Conservation (phyloP, 2,113 vertebrate species). For the Tychaedon coryphoeus region DNA sequence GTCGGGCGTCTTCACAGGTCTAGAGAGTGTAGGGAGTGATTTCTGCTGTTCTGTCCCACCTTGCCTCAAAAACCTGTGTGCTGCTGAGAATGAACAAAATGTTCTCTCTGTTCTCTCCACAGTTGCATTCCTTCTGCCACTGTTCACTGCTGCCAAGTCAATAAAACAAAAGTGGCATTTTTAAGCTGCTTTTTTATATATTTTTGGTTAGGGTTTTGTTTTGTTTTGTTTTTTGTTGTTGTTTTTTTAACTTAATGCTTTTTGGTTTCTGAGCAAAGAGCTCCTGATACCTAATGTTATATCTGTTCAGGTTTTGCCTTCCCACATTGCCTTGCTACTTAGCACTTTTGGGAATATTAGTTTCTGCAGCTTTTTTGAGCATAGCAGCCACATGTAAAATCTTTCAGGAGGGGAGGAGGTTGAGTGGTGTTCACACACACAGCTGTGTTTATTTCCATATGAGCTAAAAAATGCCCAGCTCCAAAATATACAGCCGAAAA, state of each 20-base stretch:
- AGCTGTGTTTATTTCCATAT: not conserved
- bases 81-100: not conserved
- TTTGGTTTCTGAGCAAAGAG: not conserved
- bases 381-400: not conserved
- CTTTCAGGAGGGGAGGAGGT: not conserved
- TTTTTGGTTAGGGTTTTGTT: too few species aligned
- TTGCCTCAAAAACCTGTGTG: not conserved
- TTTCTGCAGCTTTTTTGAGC: not conserved
- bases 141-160: not conserved
- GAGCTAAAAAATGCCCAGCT: not conserved
- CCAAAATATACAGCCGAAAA: not conserved
- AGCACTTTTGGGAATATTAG: not conserved
- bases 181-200: not conserved
- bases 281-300: not conserved
- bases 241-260: not conserved
- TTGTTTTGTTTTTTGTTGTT: too few species aligned
- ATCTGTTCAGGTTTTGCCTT: not conserved
- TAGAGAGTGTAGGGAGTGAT: not conserved
- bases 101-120: not conserved
- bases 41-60: not conserved
- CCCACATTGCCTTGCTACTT: not conserved
- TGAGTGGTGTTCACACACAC: not conserved
- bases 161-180: not conserved
- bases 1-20: not conserved
- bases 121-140: not conserved